These are phyloP conservation scores for Trichacis sp. DNA, from an alignment of 2,888 invertebrate species.

Conservation along the genomic window DNA sequence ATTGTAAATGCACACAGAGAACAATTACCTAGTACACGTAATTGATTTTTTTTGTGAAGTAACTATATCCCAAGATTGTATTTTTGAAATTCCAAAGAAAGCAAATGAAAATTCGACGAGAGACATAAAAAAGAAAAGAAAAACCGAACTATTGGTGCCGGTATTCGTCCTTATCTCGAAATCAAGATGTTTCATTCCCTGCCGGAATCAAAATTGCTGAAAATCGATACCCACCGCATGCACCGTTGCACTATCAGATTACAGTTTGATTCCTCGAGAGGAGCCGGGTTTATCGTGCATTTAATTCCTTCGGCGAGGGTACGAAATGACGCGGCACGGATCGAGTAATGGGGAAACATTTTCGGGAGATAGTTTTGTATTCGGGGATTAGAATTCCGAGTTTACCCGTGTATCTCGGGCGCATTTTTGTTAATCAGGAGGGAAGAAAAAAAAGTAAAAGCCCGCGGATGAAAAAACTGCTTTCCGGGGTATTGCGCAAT, in stretches of 20 bases:
- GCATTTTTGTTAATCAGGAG: no score
- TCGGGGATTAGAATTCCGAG: no score
- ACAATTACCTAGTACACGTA: no score
- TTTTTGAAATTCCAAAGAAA: no score
- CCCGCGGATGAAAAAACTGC: no score
- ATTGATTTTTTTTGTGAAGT: no score
- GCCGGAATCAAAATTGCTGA: background rate
- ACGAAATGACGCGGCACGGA: background rate
- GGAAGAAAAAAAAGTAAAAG: no score
- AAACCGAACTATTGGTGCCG: no score
- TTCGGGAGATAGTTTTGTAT: background rate
- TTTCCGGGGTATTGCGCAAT: no score
- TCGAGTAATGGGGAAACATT: background rate
- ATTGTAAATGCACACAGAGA: no score
- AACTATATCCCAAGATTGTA: no score
- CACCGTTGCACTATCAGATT: background rate
- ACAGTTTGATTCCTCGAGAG: conserved; percentile 1
- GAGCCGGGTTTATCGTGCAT: background rate
- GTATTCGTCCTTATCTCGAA: background rate
- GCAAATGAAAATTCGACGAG: background rate
- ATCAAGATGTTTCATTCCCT: background rate
- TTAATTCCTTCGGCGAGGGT: background rate
- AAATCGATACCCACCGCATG: background rate
- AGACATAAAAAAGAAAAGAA: background rate
- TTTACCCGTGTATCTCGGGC: no score